Percentiles rank a stretch among this genome's conserved stretches.
phyloP scores from a whole-genome alignment of 92 coral and sea anemone species.

The Zoanthus solanderi region DNA sequence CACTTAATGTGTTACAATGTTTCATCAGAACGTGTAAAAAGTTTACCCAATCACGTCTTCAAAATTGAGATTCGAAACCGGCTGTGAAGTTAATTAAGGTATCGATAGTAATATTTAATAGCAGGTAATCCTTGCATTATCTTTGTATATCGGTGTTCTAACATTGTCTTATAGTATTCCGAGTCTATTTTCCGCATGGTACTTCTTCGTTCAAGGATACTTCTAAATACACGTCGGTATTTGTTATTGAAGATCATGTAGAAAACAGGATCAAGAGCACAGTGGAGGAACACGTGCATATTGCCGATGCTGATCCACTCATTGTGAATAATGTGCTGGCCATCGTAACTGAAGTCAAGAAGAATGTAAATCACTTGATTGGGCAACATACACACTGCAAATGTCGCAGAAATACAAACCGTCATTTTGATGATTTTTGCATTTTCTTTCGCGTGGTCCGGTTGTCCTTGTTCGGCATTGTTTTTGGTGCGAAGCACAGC shows the following conservation, averaged over 20 bases:
- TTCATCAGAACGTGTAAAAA: no score
- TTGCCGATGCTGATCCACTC: constrained; percentile 75
- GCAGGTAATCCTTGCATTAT: no score
- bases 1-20: no score
- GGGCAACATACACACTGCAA: constrained; percentile 78
- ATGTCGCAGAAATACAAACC: constrained; percentile 67
- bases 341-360: constrained; percentile 58
- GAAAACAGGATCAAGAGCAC: constrained; percentile 78
- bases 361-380: constrained; percentile 75
- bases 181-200: not conserved
- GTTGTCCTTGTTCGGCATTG: constrained; percentile 22
- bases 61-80: no score
- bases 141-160: no score
- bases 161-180: not conserved
- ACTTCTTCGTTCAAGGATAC: constrained; percentile 6
- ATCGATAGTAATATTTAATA: no score
- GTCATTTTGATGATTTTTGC: constrained; percentile 77
- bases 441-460: constrained; percentile 61
- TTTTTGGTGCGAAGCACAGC: constrained; percentile 55
- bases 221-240: constrained; percentile 72
- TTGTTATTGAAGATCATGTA: constrained; percentile 73
- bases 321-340: constrained; percentile 52
- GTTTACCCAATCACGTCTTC: no score
- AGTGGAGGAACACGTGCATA: constrained; percentile 70
- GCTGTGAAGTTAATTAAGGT: no score